Base-by-base conservation (phyloP, 2,113 vertebrate species). In the Anolis sagrei region DNA sequence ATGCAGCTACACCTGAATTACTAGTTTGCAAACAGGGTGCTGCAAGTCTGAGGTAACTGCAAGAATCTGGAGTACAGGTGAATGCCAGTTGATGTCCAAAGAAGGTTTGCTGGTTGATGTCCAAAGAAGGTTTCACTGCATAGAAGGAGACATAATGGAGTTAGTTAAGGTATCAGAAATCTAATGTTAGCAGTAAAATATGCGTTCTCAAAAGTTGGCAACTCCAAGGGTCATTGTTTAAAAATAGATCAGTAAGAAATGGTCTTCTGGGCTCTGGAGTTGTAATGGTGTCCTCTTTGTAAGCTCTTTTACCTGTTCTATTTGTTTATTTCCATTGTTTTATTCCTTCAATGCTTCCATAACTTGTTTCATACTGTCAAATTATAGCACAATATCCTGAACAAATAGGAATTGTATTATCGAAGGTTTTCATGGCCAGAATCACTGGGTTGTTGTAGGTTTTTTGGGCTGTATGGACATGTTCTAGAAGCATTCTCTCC, bases 1-100 rank as follows among this genome's bases (percentile, higher is more conserved):
- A 90, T 89, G 92, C 39, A 34, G 93, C 13, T 89, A 85, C 76
- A 90, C 95, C 69, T 92, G 96, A 95, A 95, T 94, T 93, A 95
- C 96, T 88, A 89, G 95, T 96, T 96, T 91, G 73, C 73, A 29
- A 78, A 51, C 49, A 5, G 36, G 85, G 73, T 18, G 61, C 64
- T 73, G 29, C 64, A 13, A 86, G 75, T 44, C 9, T 87, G 80
- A 91, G 68, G 87, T 51, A 32, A 66, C 87, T 89, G 82, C 86
- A 92, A 87, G 90, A 94, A 95, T 94, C 88, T 83, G 89, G 83
- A 80, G 78, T 2, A 23, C 76, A 92, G 84, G 93, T 79, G 81
- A 93, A 91, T 81, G 79, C 76, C 83, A 14, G 74, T 86, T 91
- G 89, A 62, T 83, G 85, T 87, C 76, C 81, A 88, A 92, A 91